phyloP scores from a whole-genome alignment of 2,797 vertebrate species.

The Epinephelus coioides region DNA sequence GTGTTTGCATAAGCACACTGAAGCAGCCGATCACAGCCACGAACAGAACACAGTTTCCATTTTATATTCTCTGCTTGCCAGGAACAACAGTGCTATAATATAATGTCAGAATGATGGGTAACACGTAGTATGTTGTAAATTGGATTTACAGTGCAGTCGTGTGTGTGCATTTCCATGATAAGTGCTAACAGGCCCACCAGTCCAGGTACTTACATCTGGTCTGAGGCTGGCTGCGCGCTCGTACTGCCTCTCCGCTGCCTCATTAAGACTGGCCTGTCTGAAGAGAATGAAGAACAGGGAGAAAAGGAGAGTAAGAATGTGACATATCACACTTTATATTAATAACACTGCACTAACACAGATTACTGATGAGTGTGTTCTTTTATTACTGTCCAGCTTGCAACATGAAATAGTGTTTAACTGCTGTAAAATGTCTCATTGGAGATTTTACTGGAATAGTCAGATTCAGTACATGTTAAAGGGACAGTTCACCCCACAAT shows the following conservation, averaged over 20 bases:
- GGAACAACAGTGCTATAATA: constrained; percentile 45
- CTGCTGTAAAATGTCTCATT: not conserved
- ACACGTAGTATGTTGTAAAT: constrained; percentile 45
- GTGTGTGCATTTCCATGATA: constrained; percentile 41
- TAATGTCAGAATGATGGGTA: constrained; percentile 51
- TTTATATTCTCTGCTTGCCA: constrained; percentile 53
- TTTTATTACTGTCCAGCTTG: constrained; percentile 7
- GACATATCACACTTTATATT: constrained; percentile 4
- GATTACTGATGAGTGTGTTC: constrained; percentile 4
- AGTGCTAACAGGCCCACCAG: constrained; percentile 51
- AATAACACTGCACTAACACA: not conserved
- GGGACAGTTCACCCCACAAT: too few relatives aligned
- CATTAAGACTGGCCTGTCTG: constrained; percentile 96
- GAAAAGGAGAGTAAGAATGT: constrained; percentile 15
- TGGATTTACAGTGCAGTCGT: constrained; percentile 51
- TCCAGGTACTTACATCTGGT: constrained; percentile 92
- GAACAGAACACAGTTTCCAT: constrained; percentile 46
- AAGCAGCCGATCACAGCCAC: not conserved
- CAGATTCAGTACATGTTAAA: not conserved
- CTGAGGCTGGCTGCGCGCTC: constrained; percentile 91
- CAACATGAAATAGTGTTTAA: not conserved
- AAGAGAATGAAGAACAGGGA: constrained; percentile 36
- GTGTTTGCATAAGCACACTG: constrained; percentile 37
- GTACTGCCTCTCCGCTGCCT: constrained; percentile 95
- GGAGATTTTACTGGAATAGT: not conserved